Percentiles rank a stretch among this genome's conserved stretches.
phyloP scores from a whole-genome alignment of 1,140 invertebrate species.

The Spodoptera litura region DNA sequence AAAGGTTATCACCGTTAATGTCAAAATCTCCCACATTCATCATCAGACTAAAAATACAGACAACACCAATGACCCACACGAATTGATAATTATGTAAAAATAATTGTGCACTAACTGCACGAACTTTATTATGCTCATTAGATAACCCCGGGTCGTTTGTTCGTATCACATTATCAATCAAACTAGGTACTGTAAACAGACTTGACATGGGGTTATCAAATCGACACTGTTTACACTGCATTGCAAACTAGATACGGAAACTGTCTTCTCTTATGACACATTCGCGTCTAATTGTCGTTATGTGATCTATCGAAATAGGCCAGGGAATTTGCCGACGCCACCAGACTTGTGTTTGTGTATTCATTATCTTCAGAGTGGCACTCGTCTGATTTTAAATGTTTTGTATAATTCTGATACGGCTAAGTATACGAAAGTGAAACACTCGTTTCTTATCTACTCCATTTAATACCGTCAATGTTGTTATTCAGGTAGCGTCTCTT shows the following conservation, averaged over 20 bases:
- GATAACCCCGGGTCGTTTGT: slow-evolving; percentile 43
- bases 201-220: slow-evolving; percentile 65
- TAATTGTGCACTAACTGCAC: slow-evolving; percentile 33
- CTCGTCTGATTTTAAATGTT: slow-evolving; percentile 44
- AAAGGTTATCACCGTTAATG: slow-evolving; percentile 27
- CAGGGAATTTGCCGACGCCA: slow-evolving; percentile 56
- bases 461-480: not conserved
- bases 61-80: slow-evolving; percentile 47
- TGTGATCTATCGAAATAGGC: slow-evolving; percentile 53
- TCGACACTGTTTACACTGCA: slow-evolving; percentile 63
- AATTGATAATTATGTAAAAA: slow-evolving; percentile 46
- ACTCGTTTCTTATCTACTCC: slow-evolving; percentile 12
- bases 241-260: slow-evolving; percentile 60
- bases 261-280: slow-evolving; percentile 53
- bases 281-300: slow-evolving; percentile 48
- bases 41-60: slow-evolving; percentile 38
- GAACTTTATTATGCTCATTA: slow-evolving; percentile 3
- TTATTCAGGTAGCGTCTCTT: slow-evolving; percentile 28
- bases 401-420: slow-evolving; percentile 39
- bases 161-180: slow-evolving; percentile 77
- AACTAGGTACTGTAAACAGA: slow-evolving; percentile 73
- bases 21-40: slow-evolving; percentile 6
- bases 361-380: slow-evolving; percentile 38
- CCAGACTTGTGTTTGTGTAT: slow-evolving; percentile 26
- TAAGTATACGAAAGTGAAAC: slow-evolving; percentile 34